Evolutionary conservation across 2,888 invertebrate species (phyloP), one percentile per base, ranked within the genome.

Genomic region (Pristionchus mayeri): DNA sequence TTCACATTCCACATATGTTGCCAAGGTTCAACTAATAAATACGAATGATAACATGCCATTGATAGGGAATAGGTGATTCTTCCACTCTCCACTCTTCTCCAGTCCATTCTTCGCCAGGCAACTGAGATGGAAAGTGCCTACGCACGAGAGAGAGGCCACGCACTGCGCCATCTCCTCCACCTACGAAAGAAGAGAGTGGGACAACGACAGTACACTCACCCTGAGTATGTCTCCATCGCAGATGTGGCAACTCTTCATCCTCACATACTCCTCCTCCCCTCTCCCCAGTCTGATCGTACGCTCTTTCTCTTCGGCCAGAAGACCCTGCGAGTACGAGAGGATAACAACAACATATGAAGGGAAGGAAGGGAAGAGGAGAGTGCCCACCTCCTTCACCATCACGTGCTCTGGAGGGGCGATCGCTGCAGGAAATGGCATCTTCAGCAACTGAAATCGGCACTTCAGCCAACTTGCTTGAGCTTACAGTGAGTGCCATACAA

Each of bases 51-150:
- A 4, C n/a, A 50, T 37, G 57, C 80, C 57, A 24, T 13, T 9
- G 13, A 80, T 57, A 37, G 80, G 80, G 57, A 80, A 80, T 9
- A 80, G 57, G 18, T 37, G 27, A 6, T n/a, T 54, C 24, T 34
- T 54, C 80, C 54, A 80, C 57, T 80, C 80, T 30, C 80, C 57
- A 34, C 40, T 57, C 34, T 34, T 40, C 54, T 80, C 48, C 57
- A 91, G 85, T 24, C 85, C 89, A 13, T 87, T 54, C 30, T 88
- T 88, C 0, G 91, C 88, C 13, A 90, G 71, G 84, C 92, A 92
- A 52, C 85, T 85, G 7, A 87, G 84, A 85, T 90, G 90, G 50
- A 87, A 90, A 37, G 88, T 88, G 11, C 85, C 60, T 1, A 34
- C 63, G 79, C 88, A 89, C 9, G 67, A 63, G 13, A 81, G n/a